Evolutionary conservation across 2,888 invertebrate species (phyloP).

Genomic region (Polylopha cassiicola): DNA sequence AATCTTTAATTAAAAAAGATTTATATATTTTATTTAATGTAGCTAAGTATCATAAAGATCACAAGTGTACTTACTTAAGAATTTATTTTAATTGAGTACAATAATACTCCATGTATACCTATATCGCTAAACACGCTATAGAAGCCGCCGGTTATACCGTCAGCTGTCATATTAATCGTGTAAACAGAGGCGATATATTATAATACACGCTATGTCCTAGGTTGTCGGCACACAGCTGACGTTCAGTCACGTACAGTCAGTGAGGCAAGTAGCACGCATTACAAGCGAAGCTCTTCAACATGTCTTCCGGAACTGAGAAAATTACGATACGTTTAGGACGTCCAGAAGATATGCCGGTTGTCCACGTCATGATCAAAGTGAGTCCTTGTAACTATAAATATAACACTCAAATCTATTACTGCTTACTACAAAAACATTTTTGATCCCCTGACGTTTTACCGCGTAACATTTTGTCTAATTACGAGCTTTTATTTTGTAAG

Average conservation of each 20-base stretch:
- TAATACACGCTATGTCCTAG: too few species aligned
- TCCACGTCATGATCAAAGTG: slow-evolving; percentile 18
- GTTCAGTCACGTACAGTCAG: neutral
- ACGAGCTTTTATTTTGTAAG: too few species aligned
- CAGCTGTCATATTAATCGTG: neutral
- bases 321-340: slow-evolving; percentile 12
- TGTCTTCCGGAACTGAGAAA: neutral
- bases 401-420: too few species aligned
- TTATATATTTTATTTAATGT: neutral
- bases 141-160: neutral
- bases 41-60: neutral
- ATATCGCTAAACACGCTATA: neutral
- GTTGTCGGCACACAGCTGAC: too few species aligned
- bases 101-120: neutral
- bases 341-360: slow-evolving; percentile 18
- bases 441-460: too few species aligned
- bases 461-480: too few species aligned
- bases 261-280: neutral
- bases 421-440: too few species aligned
- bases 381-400: slow-evolving; percentile 26
- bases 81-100: neutral
- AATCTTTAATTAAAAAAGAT: neutral
- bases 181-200: too few species aligned
- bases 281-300: too few species aligned
- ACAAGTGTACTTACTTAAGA: neutral